Evolutionary conservation across 2,113 vertebrate genomes (phyloP).

Genomic region (Lepisosteus osseus): DNA sequence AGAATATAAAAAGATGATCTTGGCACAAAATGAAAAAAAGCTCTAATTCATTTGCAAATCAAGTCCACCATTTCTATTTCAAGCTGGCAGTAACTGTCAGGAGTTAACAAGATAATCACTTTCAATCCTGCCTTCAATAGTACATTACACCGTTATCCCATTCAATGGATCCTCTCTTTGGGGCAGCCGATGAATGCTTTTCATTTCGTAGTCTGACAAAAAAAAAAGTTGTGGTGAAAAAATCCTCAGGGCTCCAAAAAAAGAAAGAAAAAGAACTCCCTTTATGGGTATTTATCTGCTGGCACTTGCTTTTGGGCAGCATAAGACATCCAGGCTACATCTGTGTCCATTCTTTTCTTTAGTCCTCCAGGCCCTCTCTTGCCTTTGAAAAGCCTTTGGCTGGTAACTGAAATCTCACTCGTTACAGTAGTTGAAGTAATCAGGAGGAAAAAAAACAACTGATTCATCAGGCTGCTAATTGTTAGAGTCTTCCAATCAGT

Average conservation of each 20-base stretch:
- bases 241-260: conserved; percentile 28
- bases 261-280: conserved; percentile 64
- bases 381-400: conserved; percentile 45
- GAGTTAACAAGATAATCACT: conserved; percentile 99
- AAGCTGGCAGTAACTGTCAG: conserved; percentile 94
- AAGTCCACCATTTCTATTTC: conserved; percentile 92
- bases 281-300: conserved; percentile 80
- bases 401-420: conserved; percentile 26
- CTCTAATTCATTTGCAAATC: conserved; percentile 99
- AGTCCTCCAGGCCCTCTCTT: conserved; percentile 65
- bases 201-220: conserved; percentile 69
- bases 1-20: conserved; percentile 98
- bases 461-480: background rate
- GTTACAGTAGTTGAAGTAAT: background rate
- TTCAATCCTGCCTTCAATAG: conserved; percentile 95
- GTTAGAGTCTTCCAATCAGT: background rate
- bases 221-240: conserved; percentile 67
- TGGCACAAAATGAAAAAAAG: conserved; percentile 86
- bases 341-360: conserved; percentile 76
- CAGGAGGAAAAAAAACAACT: background rate
- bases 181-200: conserved; percentile 83
- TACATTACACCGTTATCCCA: conserved; percentile 88
- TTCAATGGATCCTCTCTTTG: conserved; percentile 85
- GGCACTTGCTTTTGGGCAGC: conserved; percentile 85
- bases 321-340: conserved; percentile 81